Conservation (phyloP, 2,113 vertebrate genomes). For the Silurus meridionalis region DNA sequence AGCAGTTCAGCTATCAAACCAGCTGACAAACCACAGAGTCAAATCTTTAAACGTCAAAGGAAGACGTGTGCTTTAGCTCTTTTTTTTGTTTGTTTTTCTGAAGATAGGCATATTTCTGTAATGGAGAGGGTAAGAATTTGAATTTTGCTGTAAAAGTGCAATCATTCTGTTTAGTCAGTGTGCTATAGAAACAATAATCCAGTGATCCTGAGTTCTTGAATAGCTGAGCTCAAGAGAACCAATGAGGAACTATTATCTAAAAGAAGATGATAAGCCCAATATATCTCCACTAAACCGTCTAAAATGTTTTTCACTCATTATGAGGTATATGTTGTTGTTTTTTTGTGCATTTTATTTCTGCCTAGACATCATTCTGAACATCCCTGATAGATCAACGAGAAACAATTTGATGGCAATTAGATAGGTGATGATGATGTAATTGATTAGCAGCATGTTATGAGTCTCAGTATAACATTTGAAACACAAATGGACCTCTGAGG, state of each 20-base stretch:
- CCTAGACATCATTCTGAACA: not conserved
- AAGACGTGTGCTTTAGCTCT: not conserved
- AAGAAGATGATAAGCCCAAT: not conserved
- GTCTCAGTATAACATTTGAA: constrained; percentile 15
- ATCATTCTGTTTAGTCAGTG: not conserved
- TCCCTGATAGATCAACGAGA: not conserved
- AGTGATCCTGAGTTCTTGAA: constrained; percentile 61
- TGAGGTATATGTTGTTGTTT: no score
- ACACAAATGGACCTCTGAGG: constrained; percentile 23
- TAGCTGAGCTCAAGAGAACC: constrained; percentile 58
- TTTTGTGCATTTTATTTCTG: not conserved
- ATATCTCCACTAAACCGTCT: not conserved
- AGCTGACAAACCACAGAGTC: constrained; percentile 18
- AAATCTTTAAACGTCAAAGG: not conserved
- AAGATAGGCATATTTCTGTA: not conserved
- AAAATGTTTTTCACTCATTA: not conserved
- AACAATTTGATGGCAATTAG: not conserved
- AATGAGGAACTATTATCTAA: constrained; percentile 1
- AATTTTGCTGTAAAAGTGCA: not conserved
- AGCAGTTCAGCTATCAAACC: constrained; percentile 50
- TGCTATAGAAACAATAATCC: constrained; percentile 1
- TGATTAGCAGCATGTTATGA: constrained; percentile 17
- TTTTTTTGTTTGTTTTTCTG: not conserved
- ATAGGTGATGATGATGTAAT: not conserved
- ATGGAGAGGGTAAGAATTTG: not conserved